Percentiles rank a stretch among this genome's conserved stretches.
Evolutionary conservation across 2,888 invertebrate species (phyloP).

Genomic region (Parnassius mnemosyne): DNA sequence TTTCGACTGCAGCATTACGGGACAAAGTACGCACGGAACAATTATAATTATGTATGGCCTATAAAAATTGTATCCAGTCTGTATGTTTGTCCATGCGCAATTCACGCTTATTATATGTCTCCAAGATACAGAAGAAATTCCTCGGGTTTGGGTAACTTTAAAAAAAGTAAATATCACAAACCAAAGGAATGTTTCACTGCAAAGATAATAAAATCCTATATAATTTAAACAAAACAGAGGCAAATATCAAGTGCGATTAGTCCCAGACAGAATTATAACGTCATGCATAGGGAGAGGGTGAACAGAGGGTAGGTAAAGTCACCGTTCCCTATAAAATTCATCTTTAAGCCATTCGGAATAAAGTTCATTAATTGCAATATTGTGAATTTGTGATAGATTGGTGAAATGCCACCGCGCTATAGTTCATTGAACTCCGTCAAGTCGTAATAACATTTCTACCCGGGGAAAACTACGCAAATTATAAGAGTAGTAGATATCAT

Average conservation of each 20-base stretch:
- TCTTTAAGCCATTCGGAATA: conserved; percentile 13
- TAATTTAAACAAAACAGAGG: conserved; percentile 40
- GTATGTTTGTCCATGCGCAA: too few relatives aligned
- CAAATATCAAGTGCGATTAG: conserved; percentile 62
- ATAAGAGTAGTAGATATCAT: conserved; percentile 5
- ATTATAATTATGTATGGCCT: too few relatives aligned
- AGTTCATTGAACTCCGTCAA: conserved; percentile 42
- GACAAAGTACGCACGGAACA: too few relatives aligned
- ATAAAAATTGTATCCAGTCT: too few relatives aligned
- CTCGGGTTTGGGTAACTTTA: too few relatives aligned
- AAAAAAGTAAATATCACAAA: too few relatives aligned
- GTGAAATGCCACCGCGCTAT: conserved; percentile 39
- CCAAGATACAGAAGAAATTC: too few relatives aligned
- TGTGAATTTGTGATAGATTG: conserved; percentile 35
- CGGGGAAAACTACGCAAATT: conserved; percentile 17
- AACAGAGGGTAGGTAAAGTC: conserved; percentile 39
- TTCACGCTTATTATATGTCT: too few relatives aligned
- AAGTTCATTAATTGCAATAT: conserved; percentile 5
- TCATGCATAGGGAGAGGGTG: conserved; percentile 55
- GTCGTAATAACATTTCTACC: conserved; percentile 29
- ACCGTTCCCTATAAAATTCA: conserved; percentile 26
- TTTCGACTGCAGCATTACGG: too few relatives aligned
- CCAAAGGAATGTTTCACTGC: neutral
- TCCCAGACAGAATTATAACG: conserved; percentile 62
- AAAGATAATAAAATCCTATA: conserved; percentile 37